Evolutionary conservation across 2,113 vertebrate species (phyloP).

Genomic region (Murina feae): DNA sequence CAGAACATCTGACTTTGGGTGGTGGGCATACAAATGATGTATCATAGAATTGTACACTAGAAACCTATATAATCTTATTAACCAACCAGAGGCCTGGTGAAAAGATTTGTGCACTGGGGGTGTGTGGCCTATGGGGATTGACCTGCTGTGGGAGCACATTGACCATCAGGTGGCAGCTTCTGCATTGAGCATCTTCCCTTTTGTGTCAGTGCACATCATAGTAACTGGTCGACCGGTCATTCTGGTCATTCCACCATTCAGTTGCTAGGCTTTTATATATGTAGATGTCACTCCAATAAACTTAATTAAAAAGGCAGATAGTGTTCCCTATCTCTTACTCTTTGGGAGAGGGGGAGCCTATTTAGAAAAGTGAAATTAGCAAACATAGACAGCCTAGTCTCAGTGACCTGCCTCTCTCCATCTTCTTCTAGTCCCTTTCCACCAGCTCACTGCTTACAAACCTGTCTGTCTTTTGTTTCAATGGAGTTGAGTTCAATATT

Average conservation of each 20-base stretch:
- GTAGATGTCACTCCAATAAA: not conserved
- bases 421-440: not conserved
- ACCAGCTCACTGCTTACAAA: not conserved
- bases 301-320: not conserved
- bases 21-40: not conserved
- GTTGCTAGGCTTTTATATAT: too few species aligned
- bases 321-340: not conserved
- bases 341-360: not conserved
- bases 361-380: not conserved
- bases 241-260: too few species aligned
- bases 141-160: too few species aligned
- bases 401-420: not conserved
- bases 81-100: not conserved
- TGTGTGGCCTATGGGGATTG: too few species aligned
- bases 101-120: too few species aligned
- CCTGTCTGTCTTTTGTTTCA: not conserved
- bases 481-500: not conserved
- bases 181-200: too few species aligned
- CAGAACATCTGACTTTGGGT: not conserved
- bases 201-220: too few species aligned
- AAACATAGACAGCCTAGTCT: not conserved
- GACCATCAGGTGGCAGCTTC: too few species aligned
- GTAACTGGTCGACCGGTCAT: fast-evolving
- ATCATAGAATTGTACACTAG: not conserved
- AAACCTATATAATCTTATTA: not conserved